Evolutionary conservation across 2,888 invertebrate species (phyloP).

Genomic region (Barypeithes pellucidus): DNA sequence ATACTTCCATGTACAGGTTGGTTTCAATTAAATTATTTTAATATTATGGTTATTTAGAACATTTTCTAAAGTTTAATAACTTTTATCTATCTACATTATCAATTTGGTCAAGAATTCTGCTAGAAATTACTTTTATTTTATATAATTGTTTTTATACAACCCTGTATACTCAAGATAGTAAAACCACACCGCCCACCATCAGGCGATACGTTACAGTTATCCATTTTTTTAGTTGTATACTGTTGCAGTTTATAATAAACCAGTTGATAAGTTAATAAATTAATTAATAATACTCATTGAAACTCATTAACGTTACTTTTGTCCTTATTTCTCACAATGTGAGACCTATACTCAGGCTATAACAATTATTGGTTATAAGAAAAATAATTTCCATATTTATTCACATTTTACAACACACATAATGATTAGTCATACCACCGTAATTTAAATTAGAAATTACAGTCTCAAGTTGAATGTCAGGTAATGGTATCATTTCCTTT

Average conservation of each 20-base stretch:
- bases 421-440: not conserved
- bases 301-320: slow-evolving; percentile 16
- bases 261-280: slow-evolving; percentile 6
- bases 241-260: slow-evolving; percentile 10
- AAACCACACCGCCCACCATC: slow-evolving; percentile 2
- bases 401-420: slow-evolving; percentile 1
- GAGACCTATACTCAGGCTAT: not conserved
- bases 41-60: no score
- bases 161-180: not conserved
- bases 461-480: slow-evolving; percentile 1
- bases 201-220: slow-evolving; percentile 12
- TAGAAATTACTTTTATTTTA: no score
- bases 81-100: no score
- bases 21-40: no score
- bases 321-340: not conserved
- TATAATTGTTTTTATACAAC: no score
- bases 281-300: not conserved
- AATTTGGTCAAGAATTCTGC: no score
- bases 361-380: no score
- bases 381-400: not conserved
- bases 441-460: not conserved
- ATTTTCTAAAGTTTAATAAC: no score
- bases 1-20: no score
- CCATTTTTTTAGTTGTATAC: not conserved
- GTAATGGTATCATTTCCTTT: not conserved